Percentiles rank a stretch among this genome's conserved stretches.
These are phyloP conservation scores for Puma concolor DNA, from an alignment of 2,113 vertebrate genomes.

Conservation along the genomic window DNA sequence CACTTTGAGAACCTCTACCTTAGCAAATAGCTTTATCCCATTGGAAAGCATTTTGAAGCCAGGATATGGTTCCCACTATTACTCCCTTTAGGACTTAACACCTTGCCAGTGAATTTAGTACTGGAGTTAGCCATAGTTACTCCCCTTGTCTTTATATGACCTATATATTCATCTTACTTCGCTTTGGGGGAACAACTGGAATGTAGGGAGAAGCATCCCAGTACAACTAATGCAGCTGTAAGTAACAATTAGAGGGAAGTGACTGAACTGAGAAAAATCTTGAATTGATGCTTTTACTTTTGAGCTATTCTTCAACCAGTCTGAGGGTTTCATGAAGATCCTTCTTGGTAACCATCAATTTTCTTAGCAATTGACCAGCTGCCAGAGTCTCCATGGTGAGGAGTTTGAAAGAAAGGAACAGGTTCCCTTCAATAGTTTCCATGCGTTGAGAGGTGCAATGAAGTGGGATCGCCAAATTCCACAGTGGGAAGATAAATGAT, in stretches of 20 bases:
- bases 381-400: background rate
- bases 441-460: background rate
- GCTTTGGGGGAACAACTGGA: background rate
- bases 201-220: background rate
- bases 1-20: background rate
- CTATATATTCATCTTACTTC: background rate
- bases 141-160: background rate
- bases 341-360: background rate
- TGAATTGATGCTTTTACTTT: background rate
- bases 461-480: background rate
- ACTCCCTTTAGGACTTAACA: background rate
- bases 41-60: constrained; percentile 17
- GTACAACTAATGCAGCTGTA: background rate
- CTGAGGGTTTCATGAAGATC: background rate
- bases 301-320: background rate
- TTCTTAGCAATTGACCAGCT: background rate
- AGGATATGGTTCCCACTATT: background rate
- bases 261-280: background rate
- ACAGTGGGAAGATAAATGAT: background rate
- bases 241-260: background rate
- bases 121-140: background rate
- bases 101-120: background rate
- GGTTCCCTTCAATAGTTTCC: background rate
- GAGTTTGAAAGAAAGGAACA: background rate
- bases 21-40: background rate